Percentiles rank a stretch among this genome's conserved stretches.
Conservation (phyloP, 2,797 vertebrate species). For the Falco concolor region DNA sequence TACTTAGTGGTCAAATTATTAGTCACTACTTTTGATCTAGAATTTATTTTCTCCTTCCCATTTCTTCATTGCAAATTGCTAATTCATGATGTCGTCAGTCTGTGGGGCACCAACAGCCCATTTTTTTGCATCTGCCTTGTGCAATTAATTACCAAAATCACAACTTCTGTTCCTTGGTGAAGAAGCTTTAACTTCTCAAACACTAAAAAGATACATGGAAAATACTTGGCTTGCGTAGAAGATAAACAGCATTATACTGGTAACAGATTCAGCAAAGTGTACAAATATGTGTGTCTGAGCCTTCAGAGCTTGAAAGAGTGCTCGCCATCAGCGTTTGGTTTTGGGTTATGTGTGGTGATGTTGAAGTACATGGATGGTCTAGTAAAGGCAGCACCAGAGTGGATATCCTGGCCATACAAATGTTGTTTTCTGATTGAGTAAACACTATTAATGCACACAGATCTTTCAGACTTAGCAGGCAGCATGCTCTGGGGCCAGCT, state of each 20-base stretch:
- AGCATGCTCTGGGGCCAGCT: fast-evolving
- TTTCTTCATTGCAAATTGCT: background rate
- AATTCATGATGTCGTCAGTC: background rate
- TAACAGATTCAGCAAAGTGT: background rate
- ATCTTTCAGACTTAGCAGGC: background rate
- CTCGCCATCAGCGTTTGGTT: background rate
- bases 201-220: background rate
- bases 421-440: background rate
- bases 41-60: background rate
- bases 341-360: background rate
- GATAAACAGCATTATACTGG: background rate
- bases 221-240: background rate
- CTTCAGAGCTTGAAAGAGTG: background rate
- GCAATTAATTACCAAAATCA: background rate
- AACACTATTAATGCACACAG: background rate
- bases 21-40: background rate
- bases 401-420: background rate
- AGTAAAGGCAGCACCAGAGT: background rate
- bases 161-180: background rate
- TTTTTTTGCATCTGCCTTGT: background rate
- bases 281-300: background rate
- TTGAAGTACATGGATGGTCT: fast-evolving
- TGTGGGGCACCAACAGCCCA: background rate
- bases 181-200: background rate
- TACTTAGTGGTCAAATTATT: background rate